Evolutionary conservation across 2,113 vertebrate genomes (phyloP).

Genomic region (Phoenicopterus ruber): DNA sequence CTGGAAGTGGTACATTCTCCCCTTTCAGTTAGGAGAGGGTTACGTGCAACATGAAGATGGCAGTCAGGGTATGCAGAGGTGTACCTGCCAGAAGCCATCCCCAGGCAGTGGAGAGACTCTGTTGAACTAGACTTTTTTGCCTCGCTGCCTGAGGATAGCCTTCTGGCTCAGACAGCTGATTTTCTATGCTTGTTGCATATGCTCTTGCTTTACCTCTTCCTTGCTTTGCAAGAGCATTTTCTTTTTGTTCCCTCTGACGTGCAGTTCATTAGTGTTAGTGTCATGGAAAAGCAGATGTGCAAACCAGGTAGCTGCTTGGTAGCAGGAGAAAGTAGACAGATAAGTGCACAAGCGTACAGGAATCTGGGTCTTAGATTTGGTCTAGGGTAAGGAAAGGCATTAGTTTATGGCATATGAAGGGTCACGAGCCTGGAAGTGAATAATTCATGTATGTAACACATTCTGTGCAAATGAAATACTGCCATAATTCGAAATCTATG

Average conservation of each 20-base stretch:
- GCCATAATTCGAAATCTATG: not conserved
- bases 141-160: not conserved
- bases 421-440: not conserved
- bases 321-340: not conserved
- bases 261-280: not conserved
- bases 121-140: not conserved
- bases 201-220: not conserved
- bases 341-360: not conserved
- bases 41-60: not conserved
- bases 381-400: not conserved
- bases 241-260: not conserved
- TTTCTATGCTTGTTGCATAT: not conserved
- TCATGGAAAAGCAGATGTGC: not conserved
- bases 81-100: not conserved
- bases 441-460: not conserved
- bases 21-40: not conserved
- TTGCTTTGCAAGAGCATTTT: not conserved
- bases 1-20: not conserved
- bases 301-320: not conserved
- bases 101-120: not conserved
- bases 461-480: not conserved
- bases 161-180: not conserved
- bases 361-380: not conserved
- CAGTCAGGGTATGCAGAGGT: not conserved
- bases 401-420: not conserved